A percentile compares a stretch with the other conserved stretches of the same genome.
These are phyloP conservation scores for Papilio aristodemus DNA, from an alignment of 1,140 invertebrate genomes.

Conservation along the genomic window DNA sequence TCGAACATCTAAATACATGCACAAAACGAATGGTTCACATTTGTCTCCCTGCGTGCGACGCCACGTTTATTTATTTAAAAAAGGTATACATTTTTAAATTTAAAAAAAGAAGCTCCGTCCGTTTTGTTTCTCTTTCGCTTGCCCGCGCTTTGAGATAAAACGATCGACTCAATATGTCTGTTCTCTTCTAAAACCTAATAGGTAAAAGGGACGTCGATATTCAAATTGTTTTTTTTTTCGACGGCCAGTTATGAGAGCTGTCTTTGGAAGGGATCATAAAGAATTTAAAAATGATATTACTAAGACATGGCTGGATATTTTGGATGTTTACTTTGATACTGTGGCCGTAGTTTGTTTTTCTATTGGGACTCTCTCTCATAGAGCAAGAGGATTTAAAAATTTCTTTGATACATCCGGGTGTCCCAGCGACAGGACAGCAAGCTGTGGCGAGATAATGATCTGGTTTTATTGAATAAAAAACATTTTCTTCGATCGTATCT, in stretches of 20 bases:
- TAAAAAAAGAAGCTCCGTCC: slow-evolving; percentile 49
- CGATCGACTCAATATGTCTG: slow-evolving; percentile 33
- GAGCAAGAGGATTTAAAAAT: slow-evolving; percentile 37
- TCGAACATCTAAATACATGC: slow-evolving; percentile 62
- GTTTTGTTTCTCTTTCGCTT: slow-evolving; percentile 64
- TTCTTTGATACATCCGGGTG: slow-evolving; percentile 48
- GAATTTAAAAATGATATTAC: slow-evolving; percentile 67
- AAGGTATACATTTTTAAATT: slow-evolving; percentile 54
- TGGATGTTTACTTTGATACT: slow-evolving; percentile 61
- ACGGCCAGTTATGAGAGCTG: slow-evolving; percentile 56
- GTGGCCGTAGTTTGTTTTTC: slow-evolving; percentile 41
- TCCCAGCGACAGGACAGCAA: slow-evolving; percentile 33
- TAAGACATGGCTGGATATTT: slow-evolving; percentile 52
- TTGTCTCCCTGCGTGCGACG: slow-evolving; percentile 63
- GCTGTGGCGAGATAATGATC: slow-evolving; percentile 42
- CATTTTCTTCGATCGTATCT: slow-evolving; percentile 45
- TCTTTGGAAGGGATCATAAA: slow-evolving; percentile 57
- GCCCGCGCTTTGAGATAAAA: slow-evolving; percentile 48
- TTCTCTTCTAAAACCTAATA: slow-evolving; percentile 34
- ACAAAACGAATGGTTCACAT: slow-evolving; percentile 58
- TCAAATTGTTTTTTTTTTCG: slow-evolving; percentile 41
- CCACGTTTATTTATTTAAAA: slow-evolving; percentile 53
- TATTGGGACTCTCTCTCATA: slow-evolving; percentile 44
- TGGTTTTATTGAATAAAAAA: slow-evolving; percentile 50
- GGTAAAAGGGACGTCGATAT: slow-evolving; percentile 38